These are phyloP conservation scores for Halotydeus destructor DNA, from an alignment of 1,140 invertebrate species.

Conservation along the genomic window DNA sequence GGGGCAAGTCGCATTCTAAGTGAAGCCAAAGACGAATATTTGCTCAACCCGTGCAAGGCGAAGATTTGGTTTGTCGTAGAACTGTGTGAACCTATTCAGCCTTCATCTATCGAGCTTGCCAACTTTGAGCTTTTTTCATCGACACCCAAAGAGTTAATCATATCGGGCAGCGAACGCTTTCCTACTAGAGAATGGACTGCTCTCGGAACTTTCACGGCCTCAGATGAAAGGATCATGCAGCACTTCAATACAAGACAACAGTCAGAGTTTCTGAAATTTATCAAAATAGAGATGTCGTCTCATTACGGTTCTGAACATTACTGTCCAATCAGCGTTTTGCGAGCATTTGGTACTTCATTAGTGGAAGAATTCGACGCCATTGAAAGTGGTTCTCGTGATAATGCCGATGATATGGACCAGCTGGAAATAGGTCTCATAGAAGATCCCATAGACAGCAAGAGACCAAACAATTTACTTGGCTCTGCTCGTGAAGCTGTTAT, in stretches of 20 bases:
- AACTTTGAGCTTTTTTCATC: conserved; percentile 98
- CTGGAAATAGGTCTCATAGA: background rate
- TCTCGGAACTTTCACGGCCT: conserved; percentile 63
- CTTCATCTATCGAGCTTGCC: conserved; percentile 69
- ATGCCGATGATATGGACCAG: background rate
- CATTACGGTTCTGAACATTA: conserved; percentile 92
- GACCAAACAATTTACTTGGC: conserved; percentile 53
- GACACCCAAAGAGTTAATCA: conserved; percentile 61
- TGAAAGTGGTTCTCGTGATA: conserved; percentile 6
- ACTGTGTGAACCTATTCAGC: conserved; percentile 88
- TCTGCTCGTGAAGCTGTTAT: conserved; percentile 62
- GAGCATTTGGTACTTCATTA: conserved; percentile 56
- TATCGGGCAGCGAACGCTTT: conserved; percentile 66
- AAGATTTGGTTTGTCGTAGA: conserved; percentile 88
- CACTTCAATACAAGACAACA: conserved; percentile 53
- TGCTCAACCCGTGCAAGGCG: conserved; percentile 72
- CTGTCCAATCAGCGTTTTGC: conserved; percentile 79
- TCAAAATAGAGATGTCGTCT: conserved; percentile 58
- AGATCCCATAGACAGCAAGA: background rate
- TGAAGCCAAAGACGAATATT: conserved; percentile 80
- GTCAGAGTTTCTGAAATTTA: conserved; percentile 76
- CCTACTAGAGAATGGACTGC: conserved; percentile 73
- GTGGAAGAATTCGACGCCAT: conserved; percentile 23
- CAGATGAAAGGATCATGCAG: conserved; percentile 67
- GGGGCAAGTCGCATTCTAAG: conserved; percentile 55